phyloP scores from a whole-genome alignment of 2,888 invertebrate genomes.

The Melipona beecheii region DNA sequence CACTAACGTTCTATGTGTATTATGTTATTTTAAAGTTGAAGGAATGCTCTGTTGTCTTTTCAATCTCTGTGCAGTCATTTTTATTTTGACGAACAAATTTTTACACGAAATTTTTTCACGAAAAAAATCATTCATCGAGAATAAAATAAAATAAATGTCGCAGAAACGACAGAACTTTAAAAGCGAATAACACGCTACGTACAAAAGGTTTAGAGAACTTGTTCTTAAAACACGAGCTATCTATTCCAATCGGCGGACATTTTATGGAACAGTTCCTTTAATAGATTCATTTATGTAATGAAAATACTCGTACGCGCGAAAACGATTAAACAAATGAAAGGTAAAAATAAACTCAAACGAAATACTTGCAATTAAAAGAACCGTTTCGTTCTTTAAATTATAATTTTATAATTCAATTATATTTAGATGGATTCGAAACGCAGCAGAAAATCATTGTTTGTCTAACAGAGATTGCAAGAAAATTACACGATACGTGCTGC shows the following conservation, averaged over 20 bases:
- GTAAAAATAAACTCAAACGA: background rate
- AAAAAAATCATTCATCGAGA: no score
- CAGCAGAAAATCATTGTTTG: background rate
- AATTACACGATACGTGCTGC: background rate
- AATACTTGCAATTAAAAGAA: background rate
- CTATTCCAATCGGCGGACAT: constrained; percentile 47
- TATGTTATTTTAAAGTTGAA: no score
- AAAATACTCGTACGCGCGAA: background rate
- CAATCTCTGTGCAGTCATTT: no score
- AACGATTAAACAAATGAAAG: background rate
- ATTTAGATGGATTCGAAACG: background rate
- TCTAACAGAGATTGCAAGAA: constrained; percentile 1
- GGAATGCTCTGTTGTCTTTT: no score
- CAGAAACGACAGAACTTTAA: background rate
- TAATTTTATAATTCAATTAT: constrained; percentile 9
- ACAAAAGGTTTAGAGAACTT: background rate
- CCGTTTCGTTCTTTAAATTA: background rate
- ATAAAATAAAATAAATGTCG: no score
- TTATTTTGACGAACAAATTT: no score
- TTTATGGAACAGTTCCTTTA: constrained; percentile 9
- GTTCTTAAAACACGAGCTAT: constrained; percentile 56
- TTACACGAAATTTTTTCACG: no score
- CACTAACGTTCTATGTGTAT: no score
- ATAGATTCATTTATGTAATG: constrained; percentile 19
- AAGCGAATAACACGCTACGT: background rate